These are phyloP conservation scores for Akabosia matsudoensis DNA, from an alignment of 1,140 invertebrate species.

Conservation along the genomic window DNA sequence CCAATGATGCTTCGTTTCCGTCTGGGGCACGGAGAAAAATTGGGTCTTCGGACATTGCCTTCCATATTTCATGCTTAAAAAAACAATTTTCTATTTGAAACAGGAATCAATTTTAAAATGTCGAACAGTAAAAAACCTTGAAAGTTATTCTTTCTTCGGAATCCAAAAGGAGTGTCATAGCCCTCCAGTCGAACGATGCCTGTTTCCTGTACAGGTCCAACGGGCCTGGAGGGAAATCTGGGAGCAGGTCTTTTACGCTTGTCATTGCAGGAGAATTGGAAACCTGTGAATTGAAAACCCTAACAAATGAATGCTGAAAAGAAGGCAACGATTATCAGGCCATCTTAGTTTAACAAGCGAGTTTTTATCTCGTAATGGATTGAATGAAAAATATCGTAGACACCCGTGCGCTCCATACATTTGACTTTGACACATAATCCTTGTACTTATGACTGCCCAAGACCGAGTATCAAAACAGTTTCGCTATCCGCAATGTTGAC, in stretches of 20 bases:
- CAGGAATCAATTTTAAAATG: too few species aligned
- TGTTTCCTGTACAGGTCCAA: conserved; percentile 56
- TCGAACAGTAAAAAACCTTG: conserved; percentile 46
- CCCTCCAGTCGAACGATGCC: conserved; percentile 60
- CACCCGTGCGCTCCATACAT: too few species aligned
- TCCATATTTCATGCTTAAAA: conserved; percentile 37
- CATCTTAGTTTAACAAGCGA: too few species aligned
- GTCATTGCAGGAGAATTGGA: not conserved
- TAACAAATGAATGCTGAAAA: too few species aligned
- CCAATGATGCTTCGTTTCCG: conserved; percentile 7
- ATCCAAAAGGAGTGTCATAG: conserved; percentile 50
- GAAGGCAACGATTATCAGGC: too few species aligned
- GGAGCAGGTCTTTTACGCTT: conserved; percentile 10
- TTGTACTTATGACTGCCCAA: too few species aligned
- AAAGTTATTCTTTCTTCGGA: conserved; percentile 44
- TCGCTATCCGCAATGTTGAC: too few species aligned
- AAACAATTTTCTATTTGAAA: not conserved
- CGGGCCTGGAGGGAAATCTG: conserved; percentile 53
- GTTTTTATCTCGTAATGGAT: too few species aligned
- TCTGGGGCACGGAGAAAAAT: conserved; percentile 28
- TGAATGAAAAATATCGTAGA: too few species aligned
- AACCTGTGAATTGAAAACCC: not conserved
- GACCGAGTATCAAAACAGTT: too few species aligned
- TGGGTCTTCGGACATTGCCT: conserved; percentile 34
- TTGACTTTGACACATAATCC: too few species aligned